Percentiles rank a stretch among this genome's conserved stretches.
Conservation (phyloP, 2,113 vertebrate genomes). For the Hemicordylus capensis region DNA sequence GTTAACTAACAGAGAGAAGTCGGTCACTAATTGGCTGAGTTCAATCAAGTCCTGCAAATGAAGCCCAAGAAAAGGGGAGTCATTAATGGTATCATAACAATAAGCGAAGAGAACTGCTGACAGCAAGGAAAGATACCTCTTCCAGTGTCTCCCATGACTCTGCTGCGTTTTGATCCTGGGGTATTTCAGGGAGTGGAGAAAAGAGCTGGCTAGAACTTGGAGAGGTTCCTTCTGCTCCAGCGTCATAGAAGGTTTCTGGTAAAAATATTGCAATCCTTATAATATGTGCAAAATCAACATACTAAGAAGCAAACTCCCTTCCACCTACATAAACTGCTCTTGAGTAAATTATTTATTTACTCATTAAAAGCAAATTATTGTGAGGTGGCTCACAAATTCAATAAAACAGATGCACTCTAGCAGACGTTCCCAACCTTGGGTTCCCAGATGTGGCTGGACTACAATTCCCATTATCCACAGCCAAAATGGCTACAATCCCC, state of each 20-base stretch:
- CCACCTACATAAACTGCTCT: background rate
- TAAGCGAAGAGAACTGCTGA: background rate
- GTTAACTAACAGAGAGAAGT: constrained; percentile 81
- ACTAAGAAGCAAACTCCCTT: background rate
- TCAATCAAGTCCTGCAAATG: constrained; percentile 88
- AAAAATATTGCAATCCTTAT: constrained; percentile 33
- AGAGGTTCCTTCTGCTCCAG: constrained; percentile 53
- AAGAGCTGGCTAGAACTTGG: constrained; percentile 50
- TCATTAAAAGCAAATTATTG: too few relatives aligned
- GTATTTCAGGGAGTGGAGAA: constrained; percentile 84
- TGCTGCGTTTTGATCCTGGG: constrained; percentile 87
- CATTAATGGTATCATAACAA: background rate
- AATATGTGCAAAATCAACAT: constrained; percentile 36
- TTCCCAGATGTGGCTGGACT: too few relatives aligned
- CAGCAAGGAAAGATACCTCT: constrained; percentile 19
- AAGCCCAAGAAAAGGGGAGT: constrained; percentile 3
- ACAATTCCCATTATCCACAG: too few relatives aligned
- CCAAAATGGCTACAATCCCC: too few relatives aligned
- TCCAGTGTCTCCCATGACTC: constrained; percentile 94
- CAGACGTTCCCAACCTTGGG: too few relatives aligned
- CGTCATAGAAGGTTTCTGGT: constrained; percentile 56
- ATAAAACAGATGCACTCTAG: too few relatives aligned
- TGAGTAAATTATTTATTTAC: too few relatives aligned
- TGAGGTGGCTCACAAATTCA: too few relatives aligned
- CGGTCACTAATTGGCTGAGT: constrained; percentile 84